Evolutionary conservation across 1,140 invertebrate species (phyloP).

Genomic region (Drosophila azteca): DNA sequence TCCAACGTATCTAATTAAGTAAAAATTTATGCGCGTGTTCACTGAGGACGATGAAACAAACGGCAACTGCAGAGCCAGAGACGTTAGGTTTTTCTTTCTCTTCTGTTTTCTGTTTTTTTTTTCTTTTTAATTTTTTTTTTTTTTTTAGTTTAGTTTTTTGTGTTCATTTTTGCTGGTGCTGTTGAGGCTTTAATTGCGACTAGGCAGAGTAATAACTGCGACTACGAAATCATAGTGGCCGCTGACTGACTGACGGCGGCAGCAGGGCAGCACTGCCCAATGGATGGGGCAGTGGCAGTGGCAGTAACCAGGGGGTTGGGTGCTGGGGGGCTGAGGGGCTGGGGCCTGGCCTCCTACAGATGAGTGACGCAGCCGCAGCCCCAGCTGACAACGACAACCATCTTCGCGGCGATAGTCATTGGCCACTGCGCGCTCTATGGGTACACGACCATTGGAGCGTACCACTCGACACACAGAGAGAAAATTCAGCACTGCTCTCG

Average conservation of each 20-base stretch:
- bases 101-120: conserved; percentile 27
- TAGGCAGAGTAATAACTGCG: conserved; percentile 67
- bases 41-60: conserved; percentile 78
- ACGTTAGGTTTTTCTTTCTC: conserved; percentile 58
- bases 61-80: conserved; percentile 65
- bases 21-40: conserved; percentile 80
- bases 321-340: neutral
- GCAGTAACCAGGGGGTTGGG: neutral
- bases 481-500: neutral
- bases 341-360: conserved; percentile 32
- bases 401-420: conserved; percentile 54
- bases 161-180: conserved; percentile 34
- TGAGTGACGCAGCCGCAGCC: conserved; percentile 41
- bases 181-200: conserved; percentile 71
- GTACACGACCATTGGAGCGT: conserved; percentile 37
- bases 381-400: conserved; percentile 48
- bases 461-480: neutral
- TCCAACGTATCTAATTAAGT: conserved; percentile 71
- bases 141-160: conserved; percentile 12
- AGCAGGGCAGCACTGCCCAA: conserved; percentile 16
- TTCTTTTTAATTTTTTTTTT: neutral
- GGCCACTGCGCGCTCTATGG: conserved; percentile 39
- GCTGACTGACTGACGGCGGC: conserved; percentile 23
- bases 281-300: conserved; percentile 13
- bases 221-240: conserved; percentile 57